phyloP scores from a whole-genome alignment of 64 coral and sea anemone genomes.

The Anthopleura sola region DNA sequence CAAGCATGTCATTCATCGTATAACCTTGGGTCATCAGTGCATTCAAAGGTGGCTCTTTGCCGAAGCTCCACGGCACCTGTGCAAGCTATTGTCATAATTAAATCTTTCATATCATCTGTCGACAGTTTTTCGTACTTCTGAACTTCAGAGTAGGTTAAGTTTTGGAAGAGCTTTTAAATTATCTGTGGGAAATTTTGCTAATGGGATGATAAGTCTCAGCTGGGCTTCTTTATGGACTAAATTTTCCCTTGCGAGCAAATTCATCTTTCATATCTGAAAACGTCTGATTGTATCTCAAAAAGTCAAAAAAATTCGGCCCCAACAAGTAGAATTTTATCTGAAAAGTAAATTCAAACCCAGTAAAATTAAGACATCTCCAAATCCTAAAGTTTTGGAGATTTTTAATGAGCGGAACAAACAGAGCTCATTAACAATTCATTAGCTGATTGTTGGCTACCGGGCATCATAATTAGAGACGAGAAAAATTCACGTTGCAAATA shows the following conservation, averaged over 20 bases:
- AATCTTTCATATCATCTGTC: slow-evolving; percentile 11
- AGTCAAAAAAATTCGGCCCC: neutral
- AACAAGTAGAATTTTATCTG: neutral
- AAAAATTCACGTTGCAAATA: neutral
- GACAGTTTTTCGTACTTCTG: neutral
- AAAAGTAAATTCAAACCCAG: neutral
- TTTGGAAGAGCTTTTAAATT: slow-evolving; percentile 4
- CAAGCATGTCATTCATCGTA: neutral
- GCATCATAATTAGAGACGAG: neutral
- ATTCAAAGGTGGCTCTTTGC: slow-evolving; percentile 1
- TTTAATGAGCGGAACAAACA: neutral
- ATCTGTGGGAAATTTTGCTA: neutral
- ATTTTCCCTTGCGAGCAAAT: neutral
- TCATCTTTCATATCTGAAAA: neutral
- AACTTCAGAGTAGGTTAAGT: neutral
- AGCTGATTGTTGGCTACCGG: neutral
- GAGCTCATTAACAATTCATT: slow-evolving; percentile 1
- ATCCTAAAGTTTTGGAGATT: neutral
- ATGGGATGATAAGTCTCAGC: neutral
- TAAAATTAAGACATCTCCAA: neutral
- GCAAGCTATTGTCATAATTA: neutral
- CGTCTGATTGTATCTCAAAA: neutral
- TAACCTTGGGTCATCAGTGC: neutral
- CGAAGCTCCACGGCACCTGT: neutral
- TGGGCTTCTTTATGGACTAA: neutral